A percentile compares a stretch with the other conserved stretches of the same genome.
phyloP scores from a whole-genome alignment of 2,888 invertebrate species.

The Sphinx pinastri region DNA sequence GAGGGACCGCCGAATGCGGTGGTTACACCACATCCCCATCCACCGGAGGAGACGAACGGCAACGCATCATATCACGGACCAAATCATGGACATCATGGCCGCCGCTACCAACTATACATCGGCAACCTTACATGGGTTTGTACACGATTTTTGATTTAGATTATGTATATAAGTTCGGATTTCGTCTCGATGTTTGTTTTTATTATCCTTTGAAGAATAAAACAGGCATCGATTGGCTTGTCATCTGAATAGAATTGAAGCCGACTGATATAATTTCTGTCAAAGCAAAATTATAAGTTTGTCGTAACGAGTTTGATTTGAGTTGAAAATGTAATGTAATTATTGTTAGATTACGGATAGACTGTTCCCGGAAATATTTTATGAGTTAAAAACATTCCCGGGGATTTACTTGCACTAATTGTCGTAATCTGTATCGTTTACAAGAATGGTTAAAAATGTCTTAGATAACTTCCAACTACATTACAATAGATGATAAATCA shows the following conservation, averaged over 20 bases:
- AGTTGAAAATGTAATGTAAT: neutral
- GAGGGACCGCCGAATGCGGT: slow-evolving; percentile 84
- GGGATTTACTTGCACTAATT: neutral
- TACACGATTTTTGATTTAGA: slow-evolving; percentile 75
- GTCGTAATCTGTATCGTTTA: neutral
- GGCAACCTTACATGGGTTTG: slow-evolving; percentile 99
- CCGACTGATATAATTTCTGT: neutral
- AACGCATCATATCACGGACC: slow-evolving; percentile 88
- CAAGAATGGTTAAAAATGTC: neutral
- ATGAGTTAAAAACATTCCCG: slow-evolving; percentile 2
- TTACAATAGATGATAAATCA: neutral
- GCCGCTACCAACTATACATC: slow-evolving; percentile 96
- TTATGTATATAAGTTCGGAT: slow-evolving; percentile 70
- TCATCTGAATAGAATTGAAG: slow-evolving; percentile 33
- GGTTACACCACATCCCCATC: slow-evolving; percentile 78
- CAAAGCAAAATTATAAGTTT: neutral
- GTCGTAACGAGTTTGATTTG: slow-evolving; percentile 6
- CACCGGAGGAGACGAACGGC: slow-evolving; percentile 88
- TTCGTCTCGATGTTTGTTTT: slow-evolving; percentile 58
- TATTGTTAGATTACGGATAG: neutral
- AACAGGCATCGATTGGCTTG: slow-evolving; percentile 43
- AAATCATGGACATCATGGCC: slow-evolving; percentile 89
- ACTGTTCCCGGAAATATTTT: slow-evolving; percentile 13
- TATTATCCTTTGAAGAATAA: slow-evolving; percentile 41
- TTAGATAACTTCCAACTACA: neutral